Base-by-base conservation (phyloP, 2,113 vertebrate genomes). In the Solea solea region DNA sequence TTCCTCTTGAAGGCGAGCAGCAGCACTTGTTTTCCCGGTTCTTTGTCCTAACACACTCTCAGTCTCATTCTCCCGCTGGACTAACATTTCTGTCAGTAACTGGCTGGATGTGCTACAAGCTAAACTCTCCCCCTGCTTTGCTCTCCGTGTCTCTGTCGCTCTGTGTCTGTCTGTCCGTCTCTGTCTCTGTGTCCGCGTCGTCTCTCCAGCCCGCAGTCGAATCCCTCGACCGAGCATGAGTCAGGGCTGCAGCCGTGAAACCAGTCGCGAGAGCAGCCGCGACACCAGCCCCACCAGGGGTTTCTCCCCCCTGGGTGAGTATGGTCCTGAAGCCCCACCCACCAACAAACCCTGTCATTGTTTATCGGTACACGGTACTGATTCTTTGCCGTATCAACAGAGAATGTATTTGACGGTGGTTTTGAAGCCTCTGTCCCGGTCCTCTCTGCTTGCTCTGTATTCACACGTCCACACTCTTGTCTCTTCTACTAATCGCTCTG, bases 181-280 rank as follows among this genome's bases (percentile, higher is more conserved):
- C 44, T 51, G 2, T 21, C 44, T 54, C 48, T 41, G 40, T 51
- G 2, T 21, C 44, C 50, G 10, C 16, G 25, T 9, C 21, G 12
- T 64, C 34, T 75, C 86, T 77, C 76, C 86, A 97, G 96, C 94
- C 2, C 95, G 95, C 84, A 98, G 96, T 83, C 95, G 95, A 67
- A 97, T 98, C 86, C 97, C 97, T 73, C 95, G 97, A 16, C 96
- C 96, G 55, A 98, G 97, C 86, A 94, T 97, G 94, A 98, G 96
- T 93, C 97, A 98, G 90, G 96, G 96, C 16, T 98, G 96, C 93
- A 98, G 96, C 93, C 94, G 96, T 76, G 96, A 98, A 84, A 95
- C 96, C 77, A 97, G 96, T 91, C 94, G 96, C n/a, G 96, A 98
- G 90, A 98, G 96, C 85, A 98, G 96, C 93, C 93, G 96, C 69